phyloP scores from a whole-genome alignment of 2,113 vertebrate genomes.

The Cinclus mexicanus region DNA sequence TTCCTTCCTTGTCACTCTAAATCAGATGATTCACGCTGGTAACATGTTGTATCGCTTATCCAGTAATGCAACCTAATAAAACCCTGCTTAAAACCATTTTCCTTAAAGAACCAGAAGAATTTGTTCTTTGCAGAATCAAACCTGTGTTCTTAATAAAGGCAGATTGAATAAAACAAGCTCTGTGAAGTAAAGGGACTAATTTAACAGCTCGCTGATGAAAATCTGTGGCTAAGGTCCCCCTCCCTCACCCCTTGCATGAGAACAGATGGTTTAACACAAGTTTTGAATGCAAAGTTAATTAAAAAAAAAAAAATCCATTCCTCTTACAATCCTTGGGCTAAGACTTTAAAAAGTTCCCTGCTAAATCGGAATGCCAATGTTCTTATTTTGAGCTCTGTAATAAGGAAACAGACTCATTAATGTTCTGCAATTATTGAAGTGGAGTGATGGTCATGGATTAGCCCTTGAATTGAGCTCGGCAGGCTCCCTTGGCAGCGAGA shows the following conservation, averaged over 20 bases:
- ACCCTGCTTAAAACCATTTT: constrained; percentile 65
- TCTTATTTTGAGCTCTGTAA: constrained; percentile 48
- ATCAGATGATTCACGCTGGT: constrained; percentile 71
- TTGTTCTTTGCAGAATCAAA: constrained; percentile 71
- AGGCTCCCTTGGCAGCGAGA: background rate
- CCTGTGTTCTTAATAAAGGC: constrained; percentile 73
- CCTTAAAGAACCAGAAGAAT: constrained; percentile 73
- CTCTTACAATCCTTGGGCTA: constrained; percentile 42
- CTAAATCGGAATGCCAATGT: constrained; percentile 45
- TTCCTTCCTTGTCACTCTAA: constrained; percentile 68
- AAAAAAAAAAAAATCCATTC: constrained; percentile 46
- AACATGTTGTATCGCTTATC: constrained; percentile 74
- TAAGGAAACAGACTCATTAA: constrained; percentile 56
- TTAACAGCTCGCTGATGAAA: constrained; percentile 69
- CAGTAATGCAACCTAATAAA: constrained; percentile 66
- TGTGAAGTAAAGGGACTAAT: constrained; percentile 40
- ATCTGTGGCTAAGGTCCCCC: constrained; percentile 31
- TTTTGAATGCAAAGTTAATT: constrained; percentile 67
- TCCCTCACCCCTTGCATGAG: constrained; percentile 48
- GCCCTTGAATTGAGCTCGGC: background rate
- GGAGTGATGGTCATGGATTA: constrained; percentile 24
- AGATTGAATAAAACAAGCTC: constrained; percentile 67
- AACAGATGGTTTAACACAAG: constrained; percentile 54
- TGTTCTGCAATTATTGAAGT: constrained; percentile 39
- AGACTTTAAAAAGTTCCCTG: constrained; percentile 51